Conservation (phyloP, 2,888 invertebrate species). For the Syritta pipiens region DNA sequence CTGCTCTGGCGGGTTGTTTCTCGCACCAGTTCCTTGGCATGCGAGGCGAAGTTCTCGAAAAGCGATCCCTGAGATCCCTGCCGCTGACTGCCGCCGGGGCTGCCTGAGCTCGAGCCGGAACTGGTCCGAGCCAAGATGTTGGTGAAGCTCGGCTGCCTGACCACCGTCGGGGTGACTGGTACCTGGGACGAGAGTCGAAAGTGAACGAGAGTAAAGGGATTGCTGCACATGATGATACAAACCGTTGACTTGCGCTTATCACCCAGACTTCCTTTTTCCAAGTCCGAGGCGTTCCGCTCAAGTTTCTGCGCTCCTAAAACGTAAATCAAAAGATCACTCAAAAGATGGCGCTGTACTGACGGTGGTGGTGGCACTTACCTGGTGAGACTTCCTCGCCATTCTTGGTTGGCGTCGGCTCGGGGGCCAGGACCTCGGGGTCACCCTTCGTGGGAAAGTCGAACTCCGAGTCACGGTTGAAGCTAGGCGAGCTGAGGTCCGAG, state of each 20-base stretch:
- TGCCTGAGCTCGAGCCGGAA: conserved; percentile 83
- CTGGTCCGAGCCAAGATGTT: conserved; percentile 84
- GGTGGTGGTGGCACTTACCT: conserved; percentile 17
- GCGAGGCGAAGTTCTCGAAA: conserved; percentile 91
- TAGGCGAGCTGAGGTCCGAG: conserved; percentile 85
- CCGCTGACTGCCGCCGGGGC: conserved; percentile 81
- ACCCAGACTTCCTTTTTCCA: conserved; percentile 70
- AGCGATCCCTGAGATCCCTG: conserved; percentile 92
- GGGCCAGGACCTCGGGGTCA: conserved; percentile 75
- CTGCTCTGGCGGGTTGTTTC: conserved; percentile 94
- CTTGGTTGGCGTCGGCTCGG: conserved; percentile 80
- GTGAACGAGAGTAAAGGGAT: background rate
- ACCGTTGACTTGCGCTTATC: conserved; percentile 75
- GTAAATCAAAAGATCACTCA: too few species aligned
- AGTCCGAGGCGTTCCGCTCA: conserved; percentile 72
- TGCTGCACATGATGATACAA: conserved; percentile 50
- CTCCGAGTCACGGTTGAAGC: conserved; percentile 85
- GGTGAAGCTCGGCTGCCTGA: conserved; percentile 80
- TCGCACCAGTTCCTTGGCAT: conserved; percentile 92
- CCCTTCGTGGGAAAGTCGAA: conserved; percentile 82
- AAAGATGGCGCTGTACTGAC: too few species aligned
- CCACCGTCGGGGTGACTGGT: conserved; percentile 81
- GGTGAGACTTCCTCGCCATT: conserved; percentile 71
- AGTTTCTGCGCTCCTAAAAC: conserved; percentile 78
- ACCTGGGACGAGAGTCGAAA: background rate